phyloP scores from a whole-genome alignment of 2,797 vertebrate genomes.

The Cynodonichthys magdalenae region DNA sequence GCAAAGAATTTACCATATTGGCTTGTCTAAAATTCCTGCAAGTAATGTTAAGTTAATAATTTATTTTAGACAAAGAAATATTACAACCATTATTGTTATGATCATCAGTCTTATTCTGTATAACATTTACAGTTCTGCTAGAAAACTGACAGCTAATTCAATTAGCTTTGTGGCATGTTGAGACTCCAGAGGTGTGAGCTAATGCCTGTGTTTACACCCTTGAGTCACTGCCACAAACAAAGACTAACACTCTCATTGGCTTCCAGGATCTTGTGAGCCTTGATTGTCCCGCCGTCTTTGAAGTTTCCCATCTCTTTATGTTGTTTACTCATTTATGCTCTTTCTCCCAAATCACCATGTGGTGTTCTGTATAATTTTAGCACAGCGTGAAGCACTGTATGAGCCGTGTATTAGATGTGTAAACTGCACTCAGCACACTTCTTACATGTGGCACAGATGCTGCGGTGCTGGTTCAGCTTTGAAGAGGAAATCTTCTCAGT shows the following conservation, averaged over 20 bases:
- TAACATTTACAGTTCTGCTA: slow-evolving; percentile 45
- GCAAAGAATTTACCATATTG: too few relatives aligned
- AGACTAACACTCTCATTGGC: slow-evolving; percentile 75
- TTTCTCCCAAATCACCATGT: slow-evolving; percentile 74
- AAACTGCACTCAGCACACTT: slow-evolving; percentile 53
- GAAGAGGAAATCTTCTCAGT: slow-evolving; percentile 19
- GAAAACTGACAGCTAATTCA: slow-evolving; percentile 76
- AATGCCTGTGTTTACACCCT: slow-evolving; percentile 81
- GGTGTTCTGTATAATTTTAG: slow-evolving; percentile 77
- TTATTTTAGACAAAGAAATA: slow-evolving; percentile 3
- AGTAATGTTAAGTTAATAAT: too few relatives aligned
- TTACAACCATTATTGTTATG: neutral
- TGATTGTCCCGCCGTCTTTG: slow-evolving; percentile 80
- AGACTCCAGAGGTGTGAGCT: slow-evolving; percentile 80
- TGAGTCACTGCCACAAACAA: slow-evolving; percentile 81
- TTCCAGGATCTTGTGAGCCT: slow-evolving; percentile 76
- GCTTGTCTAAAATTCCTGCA: too few relatives aligned
- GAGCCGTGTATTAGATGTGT: slow-evolving; percentile 63
- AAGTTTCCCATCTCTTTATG: slow-evolving; percentile 79
- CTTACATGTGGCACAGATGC: slow-evolving; percentile 26
- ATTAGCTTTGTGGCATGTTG: slow-evolving; percentile 72
- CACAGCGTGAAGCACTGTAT: slow-evolving; percentile 71
- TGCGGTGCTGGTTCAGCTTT: slow-evolving; percentile 6
- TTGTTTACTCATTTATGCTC: slow-evolving; percentile 82
- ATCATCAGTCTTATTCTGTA: slow-evolving; percentile 14